Evolutionary conservation across 2,113 vertebrate species (phyloP).

Genomic region (Cavia aperea): DNA sequence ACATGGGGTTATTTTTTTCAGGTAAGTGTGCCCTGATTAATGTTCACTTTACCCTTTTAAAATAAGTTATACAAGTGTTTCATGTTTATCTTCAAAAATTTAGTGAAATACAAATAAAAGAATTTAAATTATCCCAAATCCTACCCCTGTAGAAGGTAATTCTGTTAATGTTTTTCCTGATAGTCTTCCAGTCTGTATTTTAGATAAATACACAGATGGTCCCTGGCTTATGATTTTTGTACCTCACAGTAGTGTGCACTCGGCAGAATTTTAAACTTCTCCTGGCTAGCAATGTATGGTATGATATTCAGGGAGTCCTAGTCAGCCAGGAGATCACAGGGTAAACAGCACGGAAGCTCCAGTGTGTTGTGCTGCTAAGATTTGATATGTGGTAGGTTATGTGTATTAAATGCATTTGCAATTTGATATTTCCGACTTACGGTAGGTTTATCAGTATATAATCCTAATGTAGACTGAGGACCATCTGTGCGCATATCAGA

Average conservation of each 20-base stretch:
- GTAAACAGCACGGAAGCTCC: background rate
- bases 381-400: background rate
- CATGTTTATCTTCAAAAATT: background rate
- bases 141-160: background rate
- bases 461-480: background rate
- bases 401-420: background rate
- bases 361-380: too few species aligned
- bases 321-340: background rate
- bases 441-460: background rate
- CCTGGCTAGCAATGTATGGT: background rate
- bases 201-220: background rate
- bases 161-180: background rate
- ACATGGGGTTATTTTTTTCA: background rate
- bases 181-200: background rate
- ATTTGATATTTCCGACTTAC: background rate
- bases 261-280: background rate
- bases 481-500: background rate
- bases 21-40: background rate
- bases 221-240: background rate
- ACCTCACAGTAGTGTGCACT: background rate
- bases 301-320: background rate
- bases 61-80: background rate
- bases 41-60: background rate
- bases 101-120: constrained; percentile 2
- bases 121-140: background rate